A percentile compares a stretch with the other conserved stretches of the same genome.
Evolutionary conservation across 2,113 vertebrate species (phyloP).

Genomic region (Tenrec ecaudatus): DNA sequence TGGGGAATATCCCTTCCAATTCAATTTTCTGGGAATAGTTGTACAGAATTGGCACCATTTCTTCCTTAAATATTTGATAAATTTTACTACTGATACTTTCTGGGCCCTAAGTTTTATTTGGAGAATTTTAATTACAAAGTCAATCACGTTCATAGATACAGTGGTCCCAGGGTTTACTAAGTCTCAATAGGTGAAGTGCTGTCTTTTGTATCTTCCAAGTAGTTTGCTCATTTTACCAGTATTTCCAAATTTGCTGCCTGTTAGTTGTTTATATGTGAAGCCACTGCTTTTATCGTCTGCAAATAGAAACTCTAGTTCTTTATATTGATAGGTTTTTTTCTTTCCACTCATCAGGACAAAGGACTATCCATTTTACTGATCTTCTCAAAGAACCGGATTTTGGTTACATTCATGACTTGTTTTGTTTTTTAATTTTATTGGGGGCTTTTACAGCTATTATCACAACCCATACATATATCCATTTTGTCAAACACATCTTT

Average conservation of each 20-base stretch:
- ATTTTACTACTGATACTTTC: background rate
- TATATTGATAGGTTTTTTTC: background rate
- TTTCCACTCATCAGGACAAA: background rate
- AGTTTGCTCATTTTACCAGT: background rate
- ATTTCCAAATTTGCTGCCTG: background rate
- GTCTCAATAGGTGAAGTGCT: background rate
- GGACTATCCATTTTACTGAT: background rate
- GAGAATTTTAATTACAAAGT: constrained; percentile 26
- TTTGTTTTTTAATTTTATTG: too few species aligned
- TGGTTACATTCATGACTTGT: background rate
- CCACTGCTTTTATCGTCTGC: background rate
- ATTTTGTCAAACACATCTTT: too few species aligned
- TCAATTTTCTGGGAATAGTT: background rate
- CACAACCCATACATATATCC: too few species aligned
- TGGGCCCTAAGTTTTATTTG: background rate
- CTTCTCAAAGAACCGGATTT: constrained; percentile 13
- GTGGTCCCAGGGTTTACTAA: background rate
- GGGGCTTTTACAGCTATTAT: too few species aligned
- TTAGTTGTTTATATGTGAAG: background rate
- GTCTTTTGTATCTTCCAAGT: background rate
- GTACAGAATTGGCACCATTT: background rate
- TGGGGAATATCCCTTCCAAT: background rate
- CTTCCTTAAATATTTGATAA: background rate
- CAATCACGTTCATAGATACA: background rate
- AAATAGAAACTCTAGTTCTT: background rate